phyloP scores from a whole-genome alignment of 1,140 invertebrate genomes.

The Trichonephila inaurata region DNA sequence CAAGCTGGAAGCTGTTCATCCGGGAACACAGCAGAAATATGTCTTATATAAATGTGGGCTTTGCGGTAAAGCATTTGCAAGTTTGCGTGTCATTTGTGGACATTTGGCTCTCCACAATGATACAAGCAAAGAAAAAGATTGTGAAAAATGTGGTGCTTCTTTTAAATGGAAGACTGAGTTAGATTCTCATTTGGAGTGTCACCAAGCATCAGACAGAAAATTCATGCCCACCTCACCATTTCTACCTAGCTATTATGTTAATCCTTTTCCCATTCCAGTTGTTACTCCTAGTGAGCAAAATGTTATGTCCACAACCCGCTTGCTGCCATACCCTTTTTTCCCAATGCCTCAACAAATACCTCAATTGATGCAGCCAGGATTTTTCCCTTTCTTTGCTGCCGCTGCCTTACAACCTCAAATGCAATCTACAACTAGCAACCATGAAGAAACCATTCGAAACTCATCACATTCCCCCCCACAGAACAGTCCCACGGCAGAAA shows the following conservation, averaged over 20 bases:
- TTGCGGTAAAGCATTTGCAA: conserved; percentile 81
- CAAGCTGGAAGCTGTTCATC: conserved; percentile 81
- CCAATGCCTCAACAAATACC: conserved; percentile 75
- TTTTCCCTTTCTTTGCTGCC: conserved; percentile 74
- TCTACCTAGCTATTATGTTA: conserved; percentile 72
- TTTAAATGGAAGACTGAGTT: conserved; percentile 78
- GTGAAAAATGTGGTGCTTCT: conserved; percentile 78
- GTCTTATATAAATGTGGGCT: conserved; percentile 82
- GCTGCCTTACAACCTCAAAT: conserved; percentile 63
- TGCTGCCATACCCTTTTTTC: conserved; percentile 73
- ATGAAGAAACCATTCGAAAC: conserved; percentile 51
- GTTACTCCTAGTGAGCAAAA: conserved; percentile 69
- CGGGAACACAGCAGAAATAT: conserved; percentile 80
- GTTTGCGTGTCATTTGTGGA: conserved; percentile 80
- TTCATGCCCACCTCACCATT: conserved; percentile 66
- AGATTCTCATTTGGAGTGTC: conserved; percentile 77
- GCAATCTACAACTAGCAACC: conserved; percentile 17
- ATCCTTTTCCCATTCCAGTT: conserved; percentile 74
- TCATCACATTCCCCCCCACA: background rate
- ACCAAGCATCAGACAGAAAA: conserved; percentile 76
- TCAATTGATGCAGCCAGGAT: conserved; percentile 71
- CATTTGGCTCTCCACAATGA: conserved; percentile 81
- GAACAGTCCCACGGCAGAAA: background rate
- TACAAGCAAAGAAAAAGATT: conserved; percentile 74
- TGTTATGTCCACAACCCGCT: conserved; percentile 57